Evolutionary conservation across 2,113 vertebrate genomes (phyloP).

Genomic region (Hipposideros armiger): DNA sequence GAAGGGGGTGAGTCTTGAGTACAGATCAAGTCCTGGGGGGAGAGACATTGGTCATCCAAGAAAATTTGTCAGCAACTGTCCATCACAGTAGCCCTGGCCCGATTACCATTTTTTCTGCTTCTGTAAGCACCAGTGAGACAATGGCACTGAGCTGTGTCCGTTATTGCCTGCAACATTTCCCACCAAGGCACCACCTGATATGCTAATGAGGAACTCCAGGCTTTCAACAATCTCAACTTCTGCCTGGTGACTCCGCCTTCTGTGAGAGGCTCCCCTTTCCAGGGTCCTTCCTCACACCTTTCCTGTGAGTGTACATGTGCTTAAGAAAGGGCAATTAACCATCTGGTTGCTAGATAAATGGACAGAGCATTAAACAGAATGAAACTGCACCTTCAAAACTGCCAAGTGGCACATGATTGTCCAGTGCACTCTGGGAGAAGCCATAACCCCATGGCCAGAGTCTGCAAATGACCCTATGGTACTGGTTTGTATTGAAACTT

Average conservation of each 20-base stretch:
- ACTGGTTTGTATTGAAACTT: not conserved
- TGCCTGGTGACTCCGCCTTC: constrained; percentile 70
- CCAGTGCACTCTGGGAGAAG: not conserved
- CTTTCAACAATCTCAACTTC: constrained; percentile 84
- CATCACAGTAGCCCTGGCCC: constrained; percentile 83
- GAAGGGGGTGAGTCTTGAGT: not conserved
- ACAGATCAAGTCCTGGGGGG: not conserved
- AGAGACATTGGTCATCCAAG: constrained; percentile 68
- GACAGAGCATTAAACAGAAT: not conserved
- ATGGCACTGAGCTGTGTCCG: constrained; percentile 79
- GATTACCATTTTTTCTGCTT: constrained; percentile 87
- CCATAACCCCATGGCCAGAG: not conserved
- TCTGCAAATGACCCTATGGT: not conserved
- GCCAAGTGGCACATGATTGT: not conserved
- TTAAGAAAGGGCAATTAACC: constrained; percentile 77
- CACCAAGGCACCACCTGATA: constrained; percentile 88
- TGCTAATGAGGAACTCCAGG: constrained; percentile 88
- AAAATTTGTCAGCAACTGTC: constrained; percentile 88
- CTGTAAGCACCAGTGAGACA: constrained; percentile 88
- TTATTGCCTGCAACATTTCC: constrained; percentile 88
- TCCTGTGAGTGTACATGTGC: not conserved
- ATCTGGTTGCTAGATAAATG: constrained; percentile 80
- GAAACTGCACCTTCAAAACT: not conserved
- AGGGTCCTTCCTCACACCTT: constrained; percentile 41
- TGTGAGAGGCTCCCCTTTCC: constrained; percentile 72